Conservation (phyloP, 2,113 vertebrate genomes). For the Gymnocephalus cernua region DNA sequence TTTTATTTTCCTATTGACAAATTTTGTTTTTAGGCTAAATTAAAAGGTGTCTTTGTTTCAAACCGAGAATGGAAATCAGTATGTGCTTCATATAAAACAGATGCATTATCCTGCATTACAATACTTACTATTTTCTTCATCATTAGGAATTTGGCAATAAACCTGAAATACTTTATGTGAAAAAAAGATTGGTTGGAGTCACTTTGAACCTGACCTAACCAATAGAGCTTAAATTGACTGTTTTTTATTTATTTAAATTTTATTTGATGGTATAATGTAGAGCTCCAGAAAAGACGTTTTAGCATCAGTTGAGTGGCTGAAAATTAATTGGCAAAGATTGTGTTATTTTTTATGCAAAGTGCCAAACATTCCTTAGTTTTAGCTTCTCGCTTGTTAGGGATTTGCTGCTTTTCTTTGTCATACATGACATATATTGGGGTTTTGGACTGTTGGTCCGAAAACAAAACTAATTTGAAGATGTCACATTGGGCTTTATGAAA, state of each 20-base stretch:
- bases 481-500: background rate
- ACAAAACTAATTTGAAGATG: background rate
- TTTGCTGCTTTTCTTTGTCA: background rate
- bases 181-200: background rate
- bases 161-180: background rate
- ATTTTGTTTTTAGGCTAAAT: background rate
- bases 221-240: background rate
- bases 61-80: background rate
- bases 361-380: background rate
- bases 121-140: background rate
- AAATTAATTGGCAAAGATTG: constrained; percentile 1
- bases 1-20: background rate
- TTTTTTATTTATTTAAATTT: too few species aligned
- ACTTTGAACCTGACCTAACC: background rate
- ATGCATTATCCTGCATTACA: background rate
- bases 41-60: background rate
- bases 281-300: background rate
- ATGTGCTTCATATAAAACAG: background rate
- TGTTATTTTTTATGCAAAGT: background rate
- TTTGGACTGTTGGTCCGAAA: background rate
- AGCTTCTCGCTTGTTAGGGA: background rate
- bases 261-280: background rate
- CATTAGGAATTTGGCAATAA: background rate
- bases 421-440: background rate
- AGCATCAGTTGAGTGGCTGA: background rate